Conservation (phyloP, 2,888 invertebrate species). For the Synergus japonicus region DNA sequence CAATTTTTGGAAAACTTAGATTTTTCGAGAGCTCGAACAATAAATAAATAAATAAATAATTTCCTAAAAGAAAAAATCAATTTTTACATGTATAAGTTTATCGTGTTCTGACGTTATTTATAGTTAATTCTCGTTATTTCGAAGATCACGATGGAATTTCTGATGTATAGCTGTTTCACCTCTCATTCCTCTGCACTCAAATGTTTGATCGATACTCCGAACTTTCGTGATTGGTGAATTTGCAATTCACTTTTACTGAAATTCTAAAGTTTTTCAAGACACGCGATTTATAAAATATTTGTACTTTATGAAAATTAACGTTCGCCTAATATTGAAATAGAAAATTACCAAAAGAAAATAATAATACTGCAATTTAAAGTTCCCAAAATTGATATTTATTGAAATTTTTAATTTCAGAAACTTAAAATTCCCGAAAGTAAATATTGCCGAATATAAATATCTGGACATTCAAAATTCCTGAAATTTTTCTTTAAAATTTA, state of each 20-base stretch:
- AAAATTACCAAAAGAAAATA: too few relatives aligned
- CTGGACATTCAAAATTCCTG: too few relatives aligned
- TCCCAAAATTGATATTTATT: too few relatives aligned
- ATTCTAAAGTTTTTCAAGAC: not conserved
- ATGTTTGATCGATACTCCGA: slow-evolving; percentile 51
- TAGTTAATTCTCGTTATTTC: not conserved
- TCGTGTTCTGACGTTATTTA: not conserved
- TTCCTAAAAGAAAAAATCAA: not conserved
- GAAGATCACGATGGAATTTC: not conserved
- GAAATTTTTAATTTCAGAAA: too few relatives aligned
- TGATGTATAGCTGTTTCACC: not conserved
- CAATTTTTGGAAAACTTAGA: too few relatives aligned
- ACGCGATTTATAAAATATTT: not conserved
- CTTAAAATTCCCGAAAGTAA: too few relatives aligned
- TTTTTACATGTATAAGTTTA: not conserved
- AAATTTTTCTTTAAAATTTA: too few relatives aligned
- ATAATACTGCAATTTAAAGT: too few relatives aligned
- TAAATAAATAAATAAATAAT: too few relatives aligned
- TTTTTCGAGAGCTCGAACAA: too few relatives aligned
- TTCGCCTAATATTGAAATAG: too few relatives aligned
- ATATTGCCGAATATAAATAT: too few relatives aligned
- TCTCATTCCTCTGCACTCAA: slow-evolving; percentile 45
- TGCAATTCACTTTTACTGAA: not conserved
- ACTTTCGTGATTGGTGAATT: slow-evolving; percentile 1
- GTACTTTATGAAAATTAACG: not conserved